Evolutionary conservation across 2,797 vertebrate genomes (phyloP), one percentile per base, ranked within the genome.

Genomic region (Trachurus trachurus): DNA sequence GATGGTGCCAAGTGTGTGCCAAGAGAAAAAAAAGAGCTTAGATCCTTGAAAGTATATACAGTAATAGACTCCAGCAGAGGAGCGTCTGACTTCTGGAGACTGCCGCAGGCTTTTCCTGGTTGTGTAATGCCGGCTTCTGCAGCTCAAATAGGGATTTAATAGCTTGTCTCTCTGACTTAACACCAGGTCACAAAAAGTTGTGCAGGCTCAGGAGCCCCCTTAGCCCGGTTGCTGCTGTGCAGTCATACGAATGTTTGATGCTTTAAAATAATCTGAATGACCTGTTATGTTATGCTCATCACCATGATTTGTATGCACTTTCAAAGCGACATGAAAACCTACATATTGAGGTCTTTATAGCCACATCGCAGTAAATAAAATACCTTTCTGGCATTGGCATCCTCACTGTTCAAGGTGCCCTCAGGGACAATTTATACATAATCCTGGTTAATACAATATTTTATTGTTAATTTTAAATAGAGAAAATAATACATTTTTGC

Each of bases 101-200:
- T 40, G 84, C 88, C 70, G 53, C 80, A 70, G 92, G 88, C 86
- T 74, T 83, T 87, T 92, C 87, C 84, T 83, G 86, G 78, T 87
- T 77, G 78, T 89, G 88, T 91, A 91, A 91, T 15, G 42, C 80
- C 73, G 77, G 71, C 67, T 82, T 84, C 83, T 88, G 77, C 71
- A 81, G 82, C 86, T 89, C 83, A 87, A 85, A 86, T 58, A 52
- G 68, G 76, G 88, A 88, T 87, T 88, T 89, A 88, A 91, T 88
- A 83, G 81, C 86, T 87, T 87, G 87, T 91, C 86, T 90, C 74
- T 85, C 66, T 78, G 83, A 88, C 77, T 93, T 87, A 76, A 85
- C 73, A 60, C 74, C 40, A 13, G 83, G 73, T 86, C 80, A 86
- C 54, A 78, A 87, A 86, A 86, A 68, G 60, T 29, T 70, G 58